These are phyloP conservation scores for Menura novaehollandiae DNA, from an alignment of 2,113 vertebrate genomes.

Conservation along the genomic window DNA sequence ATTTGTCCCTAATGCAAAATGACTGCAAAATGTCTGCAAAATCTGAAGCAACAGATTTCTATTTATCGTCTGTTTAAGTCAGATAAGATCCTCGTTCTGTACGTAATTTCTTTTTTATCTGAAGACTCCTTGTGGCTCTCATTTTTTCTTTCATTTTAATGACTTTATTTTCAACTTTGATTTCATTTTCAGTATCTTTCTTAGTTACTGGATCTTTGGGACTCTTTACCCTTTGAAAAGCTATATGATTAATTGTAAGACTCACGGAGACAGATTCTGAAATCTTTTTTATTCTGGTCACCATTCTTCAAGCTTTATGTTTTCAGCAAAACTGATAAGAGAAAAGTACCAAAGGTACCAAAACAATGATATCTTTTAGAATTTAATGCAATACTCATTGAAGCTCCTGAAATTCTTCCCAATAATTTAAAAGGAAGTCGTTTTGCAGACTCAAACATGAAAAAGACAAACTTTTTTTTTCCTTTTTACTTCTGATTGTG, in stretches of 20 bases:
- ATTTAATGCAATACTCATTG: neutral
- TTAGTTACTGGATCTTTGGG: constrained; percentile 33
- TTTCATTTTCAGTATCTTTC: constrained; percentile 52
- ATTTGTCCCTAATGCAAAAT: neutral
- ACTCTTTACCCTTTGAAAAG: neutral
- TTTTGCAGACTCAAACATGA: neutral
- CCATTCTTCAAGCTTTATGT: neutral
- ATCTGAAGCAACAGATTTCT: neutral
- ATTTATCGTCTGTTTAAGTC: constrained; percentile 43
- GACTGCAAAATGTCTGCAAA: neutral
- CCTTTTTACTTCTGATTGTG: neutral
- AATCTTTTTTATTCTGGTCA: neutral
- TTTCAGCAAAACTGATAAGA: neutral
- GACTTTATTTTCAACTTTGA: constrained; percentile 62
- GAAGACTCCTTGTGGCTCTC: neutral
- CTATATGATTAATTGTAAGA: constrained; percentile 21
- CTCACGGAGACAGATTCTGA: neutral
- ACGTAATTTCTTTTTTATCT: constrained; percentile 54
- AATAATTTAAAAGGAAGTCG: neutral
- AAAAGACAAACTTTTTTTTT: neutral
- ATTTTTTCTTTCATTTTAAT: constrained; percentile 56
- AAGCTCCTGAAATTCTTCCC: neutral
- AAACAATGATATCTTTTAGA: neutral
- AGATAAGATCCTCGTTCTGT: constrained; percentile 54
- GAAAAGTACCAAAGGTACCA: neutral